Evolutionary conservation across 2,888 invertebrate genomes (phyloP).

Genomic region (Parascotia fuliginaria): DNA sequence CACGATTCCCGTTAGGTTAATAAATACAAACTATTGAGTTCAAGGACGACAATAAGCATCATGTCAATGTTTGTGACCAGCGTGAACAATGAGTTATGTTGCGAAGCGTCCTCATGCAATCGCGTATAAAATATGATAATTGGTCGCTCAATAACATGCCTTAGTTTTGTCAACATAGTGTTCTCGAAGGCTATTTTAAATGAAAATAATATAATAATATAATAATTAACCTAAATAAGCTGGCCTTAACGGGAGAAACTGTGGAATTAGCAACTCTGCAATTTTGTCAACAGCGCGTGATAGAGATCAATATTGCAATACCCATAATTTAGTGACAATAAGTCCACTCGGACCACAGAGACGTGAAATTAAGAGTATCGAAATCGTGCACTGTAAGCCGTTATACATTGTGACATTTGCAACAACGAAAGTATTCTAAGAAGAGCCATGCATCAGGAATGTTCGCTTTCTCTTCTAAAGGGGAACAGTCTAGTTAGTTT

Average conservation of each 20-base stretch:
- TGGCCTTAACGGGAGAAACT: conserved; percentile 15
- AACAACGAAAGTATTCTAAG: conserved; percentile 77
- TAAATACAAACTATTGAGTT: conserved; percentile 82
- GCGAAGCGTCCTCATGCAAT: conserved; percentile 78
- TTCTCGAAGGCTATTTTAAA: conserved; percentile 21
- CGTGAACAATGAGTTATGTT: conserved; percentile 81
- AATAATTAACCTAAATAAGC: conserved; percentile 1
- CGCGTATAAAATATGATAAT: conserved; percentile 82
- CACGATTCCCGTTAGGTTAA: conserved; percentile 81
- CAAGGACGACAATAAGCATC: conserved; percentile 81
- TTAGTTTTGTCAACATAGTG: conserved; percentile 48
- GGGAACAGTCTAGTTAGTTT: conserved; percentile 73
- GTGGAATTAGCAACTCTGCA: conserved; percentile 5
- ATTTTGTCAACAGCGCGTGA: conserved; percentile 25
- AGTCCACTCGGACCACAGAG: conserved; percentile 40
- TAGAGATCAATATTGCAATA: conserved; percentile 35
- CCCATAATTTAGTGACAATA: conserved; percentile 30
- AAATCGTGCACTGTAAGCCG: conserved; percentile 64
- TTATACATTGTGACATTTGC: conserved; percentile 80
- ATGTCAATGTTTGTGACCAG: conserved; percentile 78
- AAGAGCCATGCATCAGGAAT: conserved; percentile 67
- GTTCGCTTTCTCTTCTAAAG: conserved; percentile 77
- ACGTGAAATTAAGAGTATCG: conserved; percentile 69
- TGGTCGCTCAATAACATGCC: conserved; percentile 69
- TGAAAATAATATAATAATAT: conserved; percentile 34